These are phyloP conservation scores for Choristoneura fumiferana DNA, from an alignment of 1,140 invertebrate species.

Conservation along the genomic window DNA sequence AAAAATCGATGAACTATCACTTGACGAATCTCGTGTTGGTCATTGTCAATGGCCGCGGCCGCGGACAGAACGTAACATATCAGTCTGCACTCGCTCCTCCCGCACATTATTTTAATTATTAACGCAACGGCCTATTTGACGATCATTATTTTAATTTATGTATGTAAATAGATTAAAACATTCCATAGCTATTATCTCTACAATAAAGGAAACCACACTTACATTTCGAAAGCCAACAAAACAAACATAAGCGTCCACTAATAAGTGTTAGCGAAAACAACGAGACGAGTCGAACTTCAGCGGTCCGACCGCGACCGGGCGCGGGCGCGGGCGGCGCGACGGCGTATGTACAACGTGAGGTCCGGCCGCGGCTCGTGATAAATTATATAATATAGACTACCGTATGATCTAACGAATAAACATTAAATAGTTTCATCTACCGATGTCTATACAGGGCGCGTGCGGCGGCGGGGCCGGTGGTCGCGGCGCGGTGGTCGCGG, in stretches of 20 bases:
- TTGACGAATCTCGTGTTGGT: conserved; percentile 2
- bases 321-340: conserved; percentile 11
- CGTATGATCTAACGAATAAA: conserved; percentile 45
- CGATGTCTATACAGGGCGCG: conserved; percentile 24
- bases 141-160: conserved; percentile 25
- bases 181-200: conserved; percentile 68
- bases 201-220: conserved; percentile 69
- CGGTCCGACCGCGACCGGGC: conserved; percentile 31
- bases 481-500: conserved; percentile 27
- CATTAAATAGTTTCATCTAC: conserved; percentile 38
- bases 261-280: conserved; percentile 65
- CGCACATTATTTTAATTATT: conserved; percentile 14
- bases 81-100: conserved; percentile 20
- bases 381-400: conserved; percentile 39
- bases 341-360: conserved; percentile 9
- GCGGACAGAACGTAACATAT: not conserved
- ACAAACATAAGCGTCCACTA: conserved; percentile 70
- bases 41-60: not conserved
- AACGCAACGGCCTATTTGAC: conserved; percentile 22
- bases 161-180: conserved; percentile 64
- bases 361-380: conserved; percentile 21
- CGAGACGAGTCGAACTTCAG: conserved; percentile 47
- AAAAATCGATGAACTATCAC: conserved; percentile 14
- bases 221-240: conserved; percentile 74
- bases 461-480: conserved; percentile 22